Evolutionary conservation across 2,113 vertebrate genomes (phyloP).

Genomic region (Petromus typicus): DNA sequence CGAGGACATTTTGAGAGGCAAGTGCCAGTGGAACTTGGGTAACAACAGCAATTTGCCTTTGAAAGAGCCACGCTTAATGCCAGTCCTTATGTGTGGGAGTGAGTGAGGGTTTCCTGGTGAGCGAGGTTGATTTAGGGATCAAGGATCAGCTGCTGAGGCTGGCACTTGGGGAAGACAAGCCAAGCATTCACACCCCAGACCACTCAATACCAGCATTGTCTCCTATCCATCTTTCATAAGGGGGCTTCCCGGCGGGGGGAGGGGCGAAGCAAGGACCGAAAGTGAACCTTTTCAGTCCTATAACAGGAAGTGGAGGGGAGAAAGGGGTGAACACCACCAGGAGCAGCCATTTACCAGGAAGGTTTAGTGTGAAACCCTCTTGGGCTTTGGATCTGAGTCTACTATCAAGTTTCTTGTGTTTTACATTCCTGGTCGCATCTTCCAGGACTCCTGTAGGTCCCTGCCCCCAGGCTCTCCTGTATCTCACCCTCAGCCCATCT

Average conservation of each 20-base stretch:
- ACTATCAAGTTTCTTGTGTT: slow-evolving; percentile 67
- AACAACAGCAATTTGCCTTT: not conserved
- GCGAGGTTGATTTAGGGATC: slow-evolving; percentile 81
- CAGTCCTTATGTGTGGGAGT: slow-evolving; percentile 18
- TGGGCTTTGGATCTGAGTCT: slow-evolving; percentile 63
- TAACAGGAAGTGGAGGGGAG: slow-evolving; percentile 63
- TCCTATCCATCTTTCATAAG: slow-evolving; percentile 77
- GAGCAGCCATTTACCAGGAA: slow-evolving; percentile 71
- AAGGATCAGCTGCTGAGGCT: slow-evolving; percentile 87
- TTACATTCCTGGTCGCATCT: not conserved
- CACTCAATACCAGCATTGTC: slow-evolving; percentile 89
- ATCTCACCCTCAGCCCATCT: not conserved
- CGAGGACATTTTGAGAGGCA: slow-evolving; percentile 40
- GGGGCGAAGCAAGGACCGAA: slow-evolving; percentile 71
- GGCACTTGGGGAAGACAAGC: slow-evolving; percentile 85
- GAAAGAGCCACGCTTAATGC: not conserved
- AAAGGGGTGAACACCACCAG: slow-evolving; percentile 24
- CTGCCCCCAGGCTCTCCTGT: not conserved
- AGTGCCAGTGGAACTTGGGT: not conserved
- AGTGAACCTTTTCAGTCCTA: slow-evolving; percentile 72
- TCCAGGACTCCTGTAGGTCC: not conserved
- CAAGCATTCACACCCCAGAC: slow-evolving; percentile 85
- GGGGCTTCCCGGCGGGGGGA: slow-evolving; percentile 71
- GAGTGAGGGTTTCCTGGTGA: slow-evolving; percentile 79
- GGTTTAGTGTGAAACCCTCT: slow-evolving; percentile 67